Conservation (phyloP, 2,888 invertebrate genomes). For the Athrips mouffetella region DNA sequence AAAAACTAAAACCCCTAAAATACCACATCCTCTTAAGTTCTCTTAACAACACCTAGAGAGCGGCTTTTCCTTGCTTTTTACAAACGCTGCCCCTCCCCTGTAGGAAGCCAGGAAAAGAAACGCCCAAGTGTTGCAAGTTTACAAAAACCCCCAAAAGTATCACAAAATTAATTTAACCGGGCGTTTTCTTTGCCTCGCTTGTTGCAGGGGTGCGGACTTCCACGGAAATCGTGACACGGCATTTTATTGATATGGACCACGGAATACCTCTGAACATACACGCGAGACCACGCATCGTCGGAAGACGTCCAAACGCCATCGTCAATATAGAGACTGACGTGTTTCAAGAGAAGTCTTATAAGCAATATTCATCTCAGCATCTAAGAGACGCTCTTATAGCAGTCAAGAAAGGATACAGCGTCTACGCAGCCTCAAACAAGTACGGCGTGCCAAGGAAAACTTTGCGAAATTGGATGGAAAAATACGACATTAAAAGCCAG, state of each 20-base stretch:
- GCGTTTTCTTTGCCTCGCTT: conserved; percentile 69
- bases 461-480: conserved; percentile 78
- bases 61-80: conserved; percentile 75
- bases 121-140: conserved; percentile 46
- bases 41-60: conserved; percentile 28
- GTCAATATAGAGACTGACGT: conserved; percentile 72
- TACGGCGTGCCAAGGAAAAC: conserved; percentile 77
- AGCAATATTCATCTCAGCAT: conserved; percentile 74
- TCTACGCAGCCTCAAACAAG: conserved; percentile 76
- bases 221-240: conserved; percentile 70
- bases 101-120: conserved; percentile 76
- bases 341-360: conserved; percentile 72
- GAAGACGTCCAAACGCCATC: conserved; percentile 63
- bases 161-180: conserved; percentile 30
- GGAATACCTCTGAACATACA: conserved; percentile 67
- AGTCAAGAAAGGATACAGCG: conserved; percentile 74
- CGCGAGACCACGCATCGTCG: conserved; percentile 66
- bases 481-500: conserved; percentile 76
- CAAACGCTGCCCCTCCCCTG: conserved; percentile 44
- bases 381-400: conserved; percentile 69
- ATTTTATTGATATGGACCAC: conserved; percentile 69
- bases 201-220: conserved; percentile 72
- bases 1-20: too few relatives aligned
- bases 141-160: conserved; percentile 10
- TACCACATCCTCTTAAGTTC: not conserved